Conservation (phyloP, 2,113 vertebrate species). For the Telmatochromis sp. region DNA sequence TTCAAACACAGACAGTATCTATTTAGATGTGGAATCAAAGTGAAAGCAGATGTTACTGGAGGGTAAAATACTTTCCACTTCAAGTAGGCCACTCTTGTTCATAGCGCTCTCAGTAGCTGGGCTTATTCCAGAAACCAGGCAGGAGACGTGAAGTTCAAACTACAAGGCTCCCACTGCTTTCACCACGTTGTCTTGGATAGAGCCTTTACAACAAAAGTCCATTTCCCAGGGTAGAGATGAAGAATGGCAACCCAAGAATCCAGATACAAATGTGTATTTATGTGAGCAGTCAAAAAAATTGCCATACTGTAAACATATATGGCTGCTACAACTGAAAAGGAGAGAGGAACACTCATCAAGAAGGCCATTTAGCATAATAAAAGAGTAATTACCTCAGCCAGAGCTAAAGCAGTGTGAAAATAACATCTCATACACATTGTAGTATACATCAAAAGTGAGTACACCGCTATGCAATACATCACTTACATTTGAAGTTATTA, state of each 20-base stretch:
- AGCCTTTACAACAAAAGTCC: conserved; percentile 18
- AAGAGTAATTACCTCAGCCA: background rate
- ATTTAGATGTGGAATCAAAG: conserved; percentile 56
- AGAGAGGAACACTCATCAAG: background rate
- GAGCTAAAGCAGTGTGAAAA: background rate
- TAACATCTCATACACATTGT: background rate
- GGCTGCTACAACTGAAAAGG: background rate
- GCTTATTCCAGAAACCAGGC: conserved; percentile 33
- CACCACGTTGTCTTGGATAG: conserved; percentile 17
- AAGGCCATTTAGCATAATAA: background rate
- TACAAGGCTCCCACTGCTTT: conserved; percentile 32
- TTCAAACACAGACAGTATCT: conserved; percentile 36
- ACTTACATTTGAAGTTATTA: background rate
- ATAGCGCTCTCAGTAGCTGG: conserved; percentile 50
- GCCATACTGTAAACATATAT: background rate
- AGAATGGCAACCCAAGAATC: background rate
- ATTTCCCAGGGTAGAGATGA: background rate
- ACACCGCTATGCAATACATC: background rate
- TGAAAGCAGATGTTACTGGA: conserved; percentile 66
- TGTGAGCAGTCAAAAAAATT: background rate
- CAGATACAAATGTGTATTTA: background rate
- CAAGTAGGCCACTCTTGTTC: conserved; percentile 50
- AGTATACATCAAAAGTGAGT: background rate
- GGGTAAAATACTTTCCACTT: conserved; percentile 66
- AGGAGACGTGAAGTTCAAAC: conserved; percentile 44